Base-by-base conservation (phyloP, 1,140 invertebrate species). In the Octopus sinensis region DNA sequence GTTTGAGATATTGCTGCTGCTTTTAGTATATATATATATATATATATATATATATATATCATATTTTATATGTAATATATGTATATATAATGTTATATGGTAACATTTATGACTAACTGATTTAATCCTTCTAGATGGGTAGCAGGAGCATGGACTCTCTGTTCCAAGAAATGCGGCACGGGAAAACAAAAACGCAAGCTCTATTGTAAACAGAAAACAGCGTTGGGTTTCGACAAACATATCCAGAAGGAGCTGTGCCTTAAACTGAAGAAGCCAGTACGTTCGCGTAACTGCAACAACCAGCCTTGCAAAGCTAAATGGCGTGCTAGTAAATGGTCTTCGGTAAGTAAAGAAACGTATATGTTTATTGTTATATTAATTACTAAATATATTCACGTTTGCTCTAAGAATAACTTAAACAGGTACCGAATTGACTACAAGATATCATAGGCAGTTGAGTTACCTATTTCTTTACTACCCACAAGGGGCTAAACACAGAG, bases 261-360 rank as follows among this genome's bases (percentile, higher is more conserved):
- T 76, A 82, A 87, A 17, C 54, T 80, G 83, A 80, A 79, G 83
- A 82, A 89, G 80, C 94, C 94, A 0, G 85, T 88, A 0, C 88
- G 86, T 0, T 86, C 88, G 79, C 91, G 92, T 83, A 86, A 91
- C 17, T 95, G 94, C 88, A 93, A 93, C 84, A 85, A 89, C 91
- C 53, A 87, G 13, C 91, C 92, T 0, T 95, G 94, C 87, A 92
- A 92, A 0, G 93, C 93, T 5, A 92, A 93, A 85, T 95, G 94
- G 94, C 89, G 92, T 54, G 92, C 92, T 80, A 83, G 83, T 4
- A 83, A 85, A 52, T 88, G 87, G 87, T 85, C 85, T 30, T 86
- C 86, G 85, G 87, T 88, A 78, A 68, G 79, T 78, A 13, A 54
- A 51, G 4, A 56, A n/a, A 68, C 3, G 30, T 3, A 43, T 43